These are phyloP conservation scores for Trinectes maculatus DNA, from an alignment of 2,113 vertebrate genomes.

Conservation along the genomic window DNA sequence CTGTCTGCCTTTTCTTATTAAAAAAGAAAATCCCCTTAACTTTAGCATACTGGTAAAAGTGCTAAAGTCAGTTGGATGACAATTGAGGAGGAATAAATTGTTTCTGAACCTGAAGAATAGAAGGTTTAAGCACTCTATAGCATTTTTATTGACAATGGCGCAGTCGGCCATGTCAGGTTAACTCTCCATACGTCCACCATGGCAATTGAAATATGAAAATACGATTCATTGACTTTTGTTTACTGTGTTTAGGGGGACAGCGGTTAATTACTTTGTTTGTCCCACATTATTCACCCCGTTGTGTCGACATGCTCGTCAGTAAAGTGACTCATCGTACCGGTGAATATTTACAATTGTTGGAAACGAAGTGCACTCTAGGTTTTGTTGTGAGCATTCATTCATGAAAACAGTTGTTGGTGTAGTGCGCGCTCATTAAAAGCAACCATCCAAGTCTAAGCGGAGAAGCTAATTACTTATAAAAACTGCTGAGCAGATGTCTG, in stretches of 20 bases:
- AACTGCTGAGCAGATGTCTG: conserved; percentile 71
- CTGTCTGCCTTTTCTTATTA: conserved; percentile 40
- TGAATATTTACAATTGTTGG: conserved; percentile 64
- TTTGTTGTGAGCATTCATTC: conserved; percentile 60
- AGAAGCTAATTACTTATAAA: conserved; percentile 71
- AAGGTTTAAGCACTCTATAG: conserved; percentile 44
- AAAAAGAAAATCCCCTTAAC: conserved; percentile 55
- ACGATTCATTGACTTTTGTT: too few species aligned
- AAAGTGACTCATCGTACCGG: conserved; percentile 48
- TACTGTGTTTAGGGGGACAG: conserved; percentile 40
- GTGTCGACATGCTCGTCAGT: conserved; percentile 44
- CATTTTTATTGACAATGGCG: conserved; percentile 56
- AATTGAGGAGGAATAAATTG: conserved; percentile 40
- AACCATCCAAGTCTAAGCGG: conserved; percentile 67
- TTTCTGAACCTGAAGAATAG: conserved; percentile 25
- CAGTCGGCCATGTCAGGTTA: conserved; percentile 44
- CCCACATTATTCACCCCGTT: conserved; percentile 11
- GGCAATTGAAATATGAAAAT: conserved; percentile 33
- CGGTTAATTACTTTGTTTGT: conserved; percentile 54
- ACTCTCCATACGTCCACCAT: conserved; percentile 36
- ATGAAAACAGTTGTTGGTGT: conserved; percentile 64
- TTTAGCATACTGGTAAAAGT: conserved; percentile 60
- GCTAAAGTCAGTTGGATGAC: conserved; percentile 46
- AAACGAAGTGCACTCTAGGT: conserved; percentile 53
- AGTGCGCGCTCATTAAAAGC: conserved; percentile 69